phyloP scores from a whole-genome alignment of 2,797 vertebrate species.

The Syngnathus rostellatus region DNA sequence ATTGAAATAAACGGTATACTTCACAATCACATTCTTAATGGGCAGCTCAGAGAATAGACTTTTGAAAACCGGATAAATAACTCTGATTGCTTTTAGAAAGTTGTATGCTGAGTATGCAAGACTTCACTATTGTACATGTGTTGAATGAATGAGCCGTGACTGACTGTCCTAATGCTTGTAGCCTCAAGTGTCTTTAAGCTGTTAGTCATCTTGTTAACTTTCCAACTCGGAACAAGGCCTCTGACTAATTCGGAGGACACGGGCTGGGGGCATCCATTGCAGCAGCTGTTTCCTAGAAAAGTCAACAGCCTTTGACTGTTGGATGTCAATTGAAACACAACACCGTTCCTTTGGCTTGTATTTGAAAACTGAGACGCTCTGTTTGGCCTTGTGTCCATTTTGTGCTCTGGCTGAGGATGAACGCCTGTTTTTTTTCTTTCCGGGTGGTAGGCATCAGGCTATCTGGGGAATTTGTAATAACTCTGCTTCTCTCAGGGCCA shows the following conservation, averaged over 20 bases:
- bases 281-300: slow-evolving; percentile 61
- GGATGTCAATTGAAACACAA: slow-evolving; percentile 52
- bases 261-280: slow-evolving; percentile 39
- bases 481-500: slow-evolving; percentile 34
- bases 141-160: slow-evolving; percentile 5
- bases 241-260: slow-evolving; percentile 19
- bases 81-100: not conserved
- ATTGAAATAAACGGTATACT: not conserved
- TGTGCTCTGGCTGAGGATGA: slow-evolving; percentile 23
- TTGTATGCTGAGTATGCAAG: not conserved
- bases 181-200: slow-evolving; percentile 4
- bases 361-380: slow-evolving; percentile 53
- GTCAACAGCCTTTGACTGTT: slow-evolving; percentile 52
- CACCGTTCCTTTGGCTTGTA: slow-evolving; percentile 45
- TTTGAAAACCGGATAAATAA: not conserved
- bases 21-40: not conserved
- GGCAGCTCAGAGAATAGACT: not conserved
- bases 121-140: not conserved
- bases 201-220: slow-evolving; percentile 4
- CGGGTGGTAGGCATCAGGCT: slow-evolving; percentile 42
- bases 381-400: slow-evolving; percentile 38
- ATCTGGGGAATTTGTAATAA: slow-evolving; percentile 43
- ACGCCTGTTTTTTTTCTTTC: slow-evolving; percentile 46
- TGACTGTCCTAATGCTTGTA: slow-evolving; percentile 30
- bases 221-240: slow-evolving; percentile 16